Evolutionary conservation across 1,140 invertebrate species (phyloP).

Genomic region (Scaptomyza pallida): DNA sequence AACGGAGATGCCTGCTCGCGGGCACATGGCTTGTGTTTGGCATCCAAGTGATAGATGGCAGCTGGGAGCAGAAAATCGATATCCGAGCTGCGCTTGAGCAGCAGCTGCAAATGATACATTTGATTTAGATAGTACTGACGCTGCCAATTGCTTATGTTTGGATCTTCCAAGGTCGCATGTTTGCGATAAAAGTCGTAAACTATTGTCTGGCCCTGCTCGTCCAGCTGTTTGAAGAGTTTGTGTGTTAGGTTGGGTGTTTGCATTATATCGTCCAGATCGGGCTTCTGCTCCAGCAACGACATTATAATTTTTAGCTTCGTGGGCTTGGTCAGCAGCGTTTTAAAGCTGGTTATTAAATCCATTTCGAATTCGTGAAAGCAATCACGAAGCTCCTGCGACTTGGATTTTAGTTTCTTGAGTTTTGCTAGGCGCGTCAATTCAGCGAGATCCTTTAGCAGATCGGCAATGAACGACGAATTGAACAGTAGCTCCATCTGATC

Average conservation of each 20-base stretch:
- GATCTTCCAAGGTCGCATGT: background rate
- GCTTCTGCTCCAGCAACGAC: conserved; percentile 17
- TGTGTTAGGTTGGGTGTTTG: conserved; percentile 35
- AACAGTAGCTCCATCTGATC: conserved; percentile 32
- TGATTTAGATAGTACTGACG: conserved; percentile 43
- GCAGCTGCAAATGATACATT: conserved; percentile 45
- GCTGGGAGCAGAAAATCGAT: conserved; percentile 17
- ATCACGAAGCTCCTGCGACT: conserved; percentile 6
- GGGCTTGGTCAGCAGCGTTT: conserved; percentile 21
- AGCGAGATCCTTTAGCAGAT: conserved; percentile 33
- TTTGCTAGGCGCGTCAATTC: conserved; percentile 6
- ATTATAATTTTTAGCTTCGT: conserved; percentile 40
- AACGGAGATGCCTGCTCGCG: conserved; percentile 32
- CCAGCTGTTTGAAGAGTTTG: conserved; percentile 20
- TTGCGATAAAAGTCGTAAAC: conserved; percentile 42
- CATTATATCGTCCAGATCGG: conserved; percentile 30
- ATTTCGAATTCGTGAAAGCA: conserved; percentile 44
- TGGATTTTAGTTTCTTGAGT: conserved; percentile 6
- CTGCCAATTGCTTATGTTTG: background rate
- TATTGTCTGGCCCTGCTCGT: background rate
- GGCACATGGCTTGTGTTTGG: background rate
- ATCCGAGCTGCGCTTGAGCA: conserved; percentile 22
- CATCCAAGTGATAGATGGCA: conserved; percentile 37
- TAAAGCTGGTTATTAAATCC: conserved; percentile 27
- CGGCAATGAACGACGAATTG: background rate